Conservation (phyloP, 2,113 vertebrate species). For the Choloepus hoffmanni region DNA sequence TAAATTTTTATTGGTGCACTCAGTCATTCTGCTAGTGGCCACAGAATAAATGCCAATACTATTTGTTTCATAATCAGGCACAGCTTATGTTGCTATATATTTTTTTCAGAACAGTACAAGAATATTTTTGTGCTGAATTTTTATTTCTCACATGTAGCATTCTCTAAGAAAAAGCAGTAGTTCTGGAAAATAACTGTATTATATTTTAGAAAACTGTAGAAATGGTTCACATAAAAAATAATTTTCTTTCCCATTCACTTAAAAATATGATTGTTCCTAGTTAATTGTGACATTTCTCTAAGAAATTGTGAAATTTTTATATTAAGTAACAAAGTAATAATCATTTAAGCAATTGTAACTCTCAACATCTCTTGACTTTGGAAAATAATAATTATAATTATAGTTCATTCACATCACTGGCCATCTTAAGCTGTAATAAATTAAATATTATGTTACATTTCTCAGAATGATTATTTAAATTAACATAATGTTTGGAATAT, state of each 20-base stretch:
- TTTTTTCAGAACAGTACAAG: no score
- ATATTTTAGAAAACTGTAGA: no score
- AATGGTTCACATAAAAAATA: no score
- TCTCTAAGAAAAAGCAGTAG: no score
- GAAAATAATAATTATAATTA: conserved; percentile 37
- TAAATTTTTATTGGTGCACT: background rate
- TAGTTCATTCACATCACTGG: background rate
- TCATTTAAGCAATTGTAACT: background rate
- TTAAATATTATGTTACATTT: background rate
- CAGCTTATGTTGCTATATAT: no score
- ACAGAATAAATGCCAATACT: no score
- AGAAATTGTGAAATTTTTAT: background rate
- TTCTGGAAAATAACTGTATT: no score
- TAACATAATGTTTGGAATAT: background rate
- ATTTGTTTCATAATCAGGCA: no score
- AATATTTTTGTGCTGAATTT: no score
- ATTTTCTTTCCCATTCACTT: no score
- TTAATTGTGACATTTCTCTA: background rate
- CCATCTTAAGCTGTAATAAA: background rate
- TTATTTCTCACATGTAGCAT: no score
- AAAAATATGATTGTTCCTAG: background rate
- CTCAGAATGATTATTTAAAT: background rate
- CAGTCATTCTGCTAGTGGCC: no score
- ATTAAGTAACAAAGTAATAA: background rate
- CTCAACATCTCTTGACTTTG: background rate